These are phyloP conservation scores for Lamproptera curius DNA, from an alignment of 2,888 invertebrate genomes.

Conservation along the genomic window DNA sequence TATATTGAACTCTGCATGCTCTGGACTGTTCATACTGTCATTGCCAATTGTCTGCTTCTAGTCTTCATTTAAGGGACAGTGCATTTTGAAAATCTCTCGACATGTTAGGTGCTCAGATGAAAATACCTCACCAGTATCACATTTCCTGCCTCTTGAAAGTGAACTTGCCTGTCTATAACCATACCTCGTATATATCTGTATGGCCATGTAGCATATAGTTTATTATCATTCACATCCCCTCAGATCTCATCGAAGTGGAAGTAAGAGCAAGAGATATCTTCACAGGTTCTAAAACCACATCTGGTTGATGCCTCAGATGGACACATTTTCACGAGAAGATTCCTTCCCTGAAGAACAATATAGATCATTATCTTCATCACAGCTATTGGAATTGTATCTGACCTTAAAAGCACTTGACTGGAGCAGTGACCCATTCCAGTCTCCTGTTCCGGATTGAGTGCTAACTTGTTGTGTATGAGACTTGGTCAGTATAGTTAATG, in stretches of 20 bases:
- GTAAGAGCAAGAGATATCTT: constrained; percentile 87
- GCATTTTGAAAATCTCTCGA: constrained; percentile 89
- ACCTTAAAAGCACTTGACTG: constrained; percentile 90
- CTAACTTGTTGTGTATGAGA: constrained; percentile 81
- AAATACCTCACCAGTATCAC: constrained; percentile 91
- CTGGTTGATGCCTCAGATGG: constrained; percentile 88
- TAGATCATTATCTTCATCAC: constrained; percentile 93
- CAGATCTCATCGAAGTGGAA: constrained; percentile 85
- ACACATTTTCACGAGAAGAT: constrained; percentile 86
- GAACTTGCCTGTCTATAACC: constrained; percentile 92
- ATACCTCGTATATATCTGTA: constrained; percentile 90
- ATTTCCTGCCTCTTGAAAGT: constrained; percentile 92
- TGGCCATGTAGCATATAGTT: constrained; percentile 87
- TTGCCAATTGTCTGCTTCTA: constrained; percentile 89
- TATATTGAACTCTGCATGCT: constrained; percentile 85
- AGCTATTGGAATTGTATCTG: constrained; percentile 76
- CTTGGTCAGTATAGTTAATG: constrained; percentile 86
- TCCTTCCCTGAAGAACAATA: constrained; percentile 91
- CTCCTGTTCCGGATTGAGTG: constrained; percentile 81
- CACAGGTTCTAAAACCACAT: constrained; percentile 84
- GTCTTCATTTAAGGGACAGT: constrained; percentile 90
- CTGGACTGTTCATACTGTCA: constrained; percentile 81
- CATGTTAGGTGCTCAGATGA: constrained; percentile 87
- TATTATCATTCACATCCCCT: constrained; percentile 81
- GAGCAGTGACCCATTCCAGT: constrained; percentile 88